Base-by-base conservation (phyloP, 1,140 invertebrate genomes). In the Papilio xuthus region DNA sequence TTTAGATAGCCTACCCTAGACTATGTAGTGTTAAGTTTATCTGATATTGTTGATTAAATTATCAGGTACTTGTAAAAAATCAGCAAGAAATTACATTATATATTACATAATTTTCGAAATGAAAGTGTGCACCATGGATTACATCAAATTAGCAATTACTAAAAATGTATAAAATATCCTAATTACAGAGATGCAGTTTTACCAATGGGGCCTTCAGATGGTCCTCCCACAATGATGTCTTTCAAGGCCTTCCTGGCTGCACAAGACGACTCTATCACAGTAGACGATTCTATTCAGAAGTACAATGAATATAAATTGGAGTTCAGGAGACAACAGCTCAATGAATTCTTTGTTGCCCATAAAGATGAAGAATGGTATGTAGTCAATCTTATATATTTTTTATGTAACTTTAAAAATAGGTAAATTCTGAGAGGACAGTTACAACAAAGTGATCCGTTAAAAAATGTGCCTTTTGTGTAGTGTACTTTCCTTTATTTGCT, bases 241-340 rank as follows among this genome's bases (percentile, higher is more conserved):
- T 99, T 99, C 90, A 99, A 99, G 94, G 97, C 98, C 79, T 99
- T 99, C 93, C 95, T 99, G 23, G 97, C 97, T 28, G 97, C 98
- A 18, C 99, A 99, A 94, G 99, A 99, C 94, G 99, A 99, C 91
- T 97, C 97, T 60, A 99, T 99, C 87, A 98, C 98, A 56, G 99
- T 99, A 84, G 98, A 99, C 80, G 99, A 99, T 91, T 98, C 99
- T 12, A 97, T 99, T 83, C 96, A 97, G 86, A 99, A 99, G 88
- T 99, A 99, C 94, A 99, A 99, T 92, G 99, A 99, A 85, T 99
- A 99, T 94, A 99, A 99, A 94, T 94, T 98, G 85, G 99, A 99
- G 86, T 99, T 99, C 90, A 97, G 97, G 88, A 95, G 98, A 75
- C 98, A 99, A 91, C 99, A 99, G 90, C 96, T 99, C 26, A 99